Evolutionary conservation across 2,888 invertebrate species (phyloP).

Genomic region (Synanthedon tipuliformis): DNA sequence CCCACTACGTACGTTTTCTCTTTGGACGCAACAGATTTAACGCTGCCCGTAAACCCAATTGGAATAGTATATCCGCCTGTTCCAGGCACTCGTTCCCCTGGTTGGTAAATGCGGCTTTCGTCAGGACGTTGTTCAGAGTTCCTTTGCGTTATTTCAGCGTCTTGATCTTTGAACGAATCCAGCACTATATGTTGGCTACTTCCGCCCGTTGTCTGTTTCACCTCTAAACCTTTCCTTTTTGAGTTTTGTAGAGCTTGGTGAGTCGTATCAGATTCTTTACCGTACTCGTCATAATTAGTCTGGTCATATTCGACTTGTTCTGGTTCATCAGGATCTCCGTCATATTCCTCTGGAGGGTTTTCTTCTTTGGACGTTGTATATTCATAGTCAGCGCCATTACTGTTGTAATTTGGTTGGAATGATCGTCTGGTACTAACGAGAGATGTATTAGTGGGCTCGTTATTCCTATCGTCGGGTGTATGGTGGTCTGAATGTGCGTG

Average conservation of each 20-base stretch:
- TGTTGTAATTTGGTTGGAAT: constrained; percentile 34
- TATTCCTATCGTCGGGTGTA: constrained; percentile 15
- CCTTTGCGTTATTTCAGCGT: constrained; percentile 73
- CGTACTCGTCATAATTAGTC: constrained; percentile 72
- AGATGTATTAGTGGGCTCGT: constrained; percentile 20
- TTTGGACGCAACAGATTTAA: constrained; percentile 74
- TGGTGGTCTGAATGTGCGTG: constrained; percentile 57
- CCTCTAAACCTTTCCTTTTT: constrained; percentile 42
- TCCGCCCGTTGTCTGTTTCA: constrained; percentile 59
- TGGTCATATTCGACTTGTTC: constrained; percentile 61
- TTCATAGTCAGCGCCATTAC: constrained; percentile 40
- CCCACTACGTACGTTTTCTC: constrained; percentile 70
- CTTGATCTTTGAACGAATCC: constrained; percentile 69
- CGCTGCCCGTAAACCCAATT: constrained; percentile 75
- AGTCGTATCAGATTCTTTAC: constrained; percentile 36
- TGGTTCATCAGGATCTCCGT: constrained; percentile 50
- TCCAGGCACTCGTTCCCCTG: constrained; percentile 76
- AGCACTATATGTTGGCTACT: constrained; percentile 75
- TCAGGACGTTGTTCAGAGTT: constrained; percentile 57
- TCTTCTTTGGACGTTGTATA: constrained; percentile 50
- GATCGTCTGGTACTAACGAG: constrained; percentile 41
- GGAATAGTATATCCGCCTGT: constrained; percentile 76
- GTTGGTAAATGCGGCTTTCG: constrained; percentile 71
- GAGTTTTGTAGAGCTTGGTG: constrained; percentile 43
- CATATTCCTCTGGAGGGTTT: constrained; percentile 46